These are phyloP conservation scores for Hylyphantes graminicola DNA, from an alignment of 1,140 invertebrate genomes.

Conservation along the genomic window DNA sequence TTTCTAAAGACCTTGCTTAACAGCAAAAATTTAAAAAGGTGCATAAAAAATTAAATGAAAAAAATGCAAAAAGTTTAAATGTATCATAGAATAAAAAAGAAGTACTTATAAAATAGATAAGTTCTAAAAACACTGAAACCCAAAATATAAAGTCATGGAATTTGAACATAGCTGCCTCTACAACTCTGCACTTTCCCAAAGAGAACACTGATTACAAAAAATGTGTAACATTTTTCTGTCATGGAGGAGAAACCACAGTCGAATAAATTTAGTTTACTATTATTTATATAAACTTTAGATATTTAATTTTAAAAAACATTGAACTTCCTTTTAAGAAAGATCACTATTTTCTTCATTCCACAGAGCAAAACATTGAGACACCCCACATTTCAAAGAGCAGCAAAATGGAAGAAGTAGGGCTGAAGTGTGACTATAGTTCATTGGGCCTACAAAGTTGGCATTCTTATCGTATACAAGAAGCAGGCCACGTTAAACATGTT, in stretches of 20 bases:
- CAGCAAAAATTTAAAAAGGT: slow-evolving; percentile 3
- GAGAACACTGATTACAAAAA: slow-evolving; percentile 31
- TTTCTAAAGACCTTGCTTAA: slow-evolving; percentile 16
- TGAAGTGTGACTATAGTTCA: slow-evolving; percentile 49
- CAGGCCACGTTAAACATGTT: background rate
- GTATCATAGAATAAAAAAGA: slow-evolving; percentile 23
- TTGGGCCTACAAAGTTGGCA: slow-evolving; percentile 30
- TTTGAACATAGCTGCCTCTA: slow-evolving; percentile 53
- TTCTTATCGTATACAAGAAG: slow-evolving; percentile 27
- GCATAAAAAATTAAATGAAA: slow-evolving; percentile 18
- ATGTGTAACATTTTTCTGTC: slow-evolving; percentile 27
- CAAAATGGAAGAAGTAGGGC: slow-evolving; percentile 56
- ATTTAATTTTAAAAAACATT: slow-evolving; percentile 24
- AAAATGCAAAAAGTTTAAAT: slow-evolving; percentile 33
- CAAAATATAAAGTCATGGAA: slow-evolving; percentile 28
- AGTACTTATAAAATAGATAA: slow-evolving; percentile 33
- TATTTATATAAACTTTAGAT: slow-evolving; percentile 34
- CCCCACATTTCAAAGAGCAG: slow-evolving; percentile 41
- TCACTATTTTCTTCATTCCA: slow-evolving; percentile 4
- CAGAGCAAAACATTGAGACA: slow-evolving; percentile 17
- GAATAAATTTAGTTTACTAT: slow-evolving; percentile 19
- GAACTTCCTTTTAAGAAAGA: slow-evolving; percentile 17
- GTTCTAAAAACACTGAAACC: slow-evolving; percentile 25
- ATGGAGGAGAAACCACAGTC: slow-evolving; percentile 29
- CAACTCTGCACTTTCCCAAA: slow-evolving; percentile 28